Evolutionary conservation across 92 coral and sea anemone species (phyloP).

Genomic region (Scolanthus callimorphus): DNA sequence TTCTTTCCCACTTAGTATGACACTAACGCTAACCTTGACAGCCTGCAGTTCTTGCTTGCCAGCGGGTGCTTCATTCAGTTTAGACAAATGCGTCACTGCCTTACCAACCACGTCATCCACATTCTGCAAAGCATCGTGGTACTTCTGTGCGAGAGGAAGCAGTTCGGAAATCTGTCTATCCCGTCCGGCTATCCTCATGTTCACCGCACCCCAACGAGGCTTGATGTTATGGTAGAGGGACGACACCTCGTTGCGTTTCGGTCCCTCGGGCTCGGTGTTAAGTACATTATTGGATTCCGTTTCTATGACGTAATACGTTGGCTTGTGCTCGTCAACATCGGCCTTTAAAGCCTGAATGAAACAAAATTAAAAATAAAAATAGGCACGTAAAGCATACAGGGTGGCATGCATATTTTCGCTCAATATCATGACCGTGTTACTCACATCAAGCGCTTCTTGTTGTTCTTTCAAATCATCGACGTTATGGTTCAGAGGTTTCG

Average conservation of each 20-base stretch:
- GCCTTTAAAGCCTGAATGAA: slow-evolving; percentile 49
- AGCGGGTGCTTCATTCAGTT: slow-evolving; percentile 50
- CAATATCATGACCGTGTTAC: slow-evolving; percentile 1
- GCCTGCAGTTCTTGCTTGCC: slow-evolving; percentile 72
- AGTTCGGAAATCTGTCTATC: slow-evolving; percentile 65
- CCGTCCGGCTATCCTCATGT: slow-evolving; percentile 47
- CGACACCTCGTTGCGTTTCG: slow-evolving; percentile 58
- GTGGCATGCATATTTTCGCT: too few species aligned
- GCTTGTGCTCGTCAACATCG: slow-evolving; percentile 63
- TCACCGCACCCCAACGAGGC: slow-evolving; percentile 74
- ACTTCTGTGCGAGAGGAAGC: slow-evolving; percentile 91
- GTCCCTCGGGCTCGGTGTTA: slow-evolving; percentile 53
- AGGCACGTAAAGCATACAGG: too few species aligned
- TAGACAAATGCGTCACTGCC: slow-evolving; percentile 71
- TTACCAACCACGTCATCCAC: slow-evolving; percentile 79
- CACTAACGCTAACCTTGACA: slow-evolving; percentile 68
- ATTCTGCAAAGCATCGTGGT: slow-evolving; percentile 80
- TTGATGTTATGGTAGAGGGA: slow-evolving; percentile 56
- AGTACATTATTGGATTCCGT: slow-evolving; percentile 47
- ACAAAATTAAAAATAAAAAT: too few species aligned
- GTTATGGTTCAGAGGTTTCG: slow-evolving; percentile 61
- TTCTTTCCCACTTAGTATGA: too few species aligned
- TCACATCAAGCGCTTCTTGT: slow-evolving; percentile 73
- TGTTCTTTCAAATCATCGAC: slow-evolving; percentile 65
- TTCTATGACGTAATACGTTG: slow-evolving; percentile 57